Conservation (phyloP, 1,140 invertebrate species). For the Gerris buenoi region DNA sequence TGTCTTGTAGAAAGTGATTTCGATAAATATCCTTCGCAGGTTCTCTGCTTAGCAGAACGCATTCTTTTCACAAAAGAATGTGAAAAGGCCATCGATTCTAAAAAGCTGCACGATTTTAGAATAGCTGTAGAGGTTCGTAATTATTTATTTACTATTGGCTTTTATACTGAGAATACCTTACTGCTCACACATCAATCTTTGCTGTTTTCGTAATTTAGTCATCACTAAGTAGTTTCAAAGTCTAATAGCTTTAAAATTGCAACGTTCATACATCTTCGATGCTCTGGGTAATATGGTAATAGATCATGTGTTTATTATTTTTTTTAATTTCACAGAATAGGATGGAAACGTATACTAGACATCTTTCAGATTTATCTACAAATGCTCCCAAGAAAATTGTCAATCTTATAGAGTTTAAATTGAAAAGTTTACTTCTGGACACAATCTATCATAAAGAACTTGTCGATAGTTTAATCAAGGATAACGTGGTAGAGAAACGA, state of each 20-base stretch:
- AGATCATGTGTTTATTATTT: no score
- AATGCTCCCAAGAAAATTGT: background rate
- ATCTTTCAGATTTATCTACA: background rate
- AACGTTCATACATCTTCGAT: no score
- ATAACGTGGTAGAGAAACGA: background rate
- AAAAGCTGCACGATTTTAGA: constrained; percentile 34
- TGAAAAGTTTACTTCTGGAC: constrained; percentile 3
- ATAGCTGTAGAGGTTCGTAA: background rate
- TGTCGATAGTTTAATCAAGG: constrained; percentile 1
- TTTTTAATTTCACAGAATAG: constrained; percentile 2
- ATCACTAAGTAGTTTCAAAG: no score
- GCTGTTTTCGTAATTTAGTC: no score
- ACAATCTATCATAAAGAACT: constrained; percentile 5
- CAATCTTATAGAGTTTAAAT: constrained; percentile 5
- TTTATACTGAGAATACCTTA: no score
- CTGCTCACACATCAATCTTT: no score
- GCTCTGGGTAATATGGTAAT: no score
- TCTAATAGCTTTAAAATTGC: no score
- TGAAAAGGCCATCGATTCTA: constrained; percentile 59
- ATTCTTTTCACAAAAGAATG: constrained; percentile 67
- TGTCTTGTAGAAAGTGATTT: constrained; percentile 60
- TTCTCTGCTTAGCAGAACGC: constrained; percentile 51
- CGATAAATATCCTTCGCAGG: constrained; percentile 68
- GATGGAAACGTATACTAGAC: background rate
- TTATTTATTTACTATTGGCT: no score